phyloP scores from a whole-genome alignment of 2,888 invertebrate genomes.

The Deilephila porcellus region DNA sequence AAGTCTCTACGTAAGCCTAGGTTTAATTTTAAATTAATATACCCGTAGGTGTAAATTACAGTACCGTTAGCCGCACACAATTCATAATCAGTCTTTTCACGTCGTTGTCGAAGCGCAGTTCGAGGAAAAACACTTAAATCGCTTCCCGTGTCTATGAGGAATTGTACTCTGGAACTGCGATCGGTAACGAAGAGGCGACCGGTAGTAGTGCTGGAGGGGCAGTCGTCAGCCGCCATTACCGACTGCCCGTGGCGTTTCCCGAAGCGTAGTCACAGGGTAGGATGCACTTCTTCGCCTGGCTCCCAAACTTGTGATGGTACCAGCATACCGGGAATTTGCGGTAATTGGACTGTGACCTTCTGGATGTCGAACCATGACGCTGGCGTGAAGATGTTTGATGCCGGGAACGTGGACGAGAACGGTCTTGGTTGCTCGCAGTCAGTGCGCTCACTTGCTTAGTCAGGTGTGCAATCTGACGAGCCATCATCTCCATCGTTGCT shows the following conservation, averaged over 20 bases:
- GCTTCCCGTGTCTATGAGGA: slow-evolving; percentile 24
- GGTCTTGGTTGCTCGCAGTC: not conserved
- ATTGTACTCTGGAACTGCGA: slow-evolving; percentile 9
- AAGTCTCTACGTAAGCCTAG: slow-evolving; percentile 29
- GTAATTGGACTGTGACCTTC: not conserved
- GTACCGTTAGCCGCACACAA: slow-evolving; percentile 28
- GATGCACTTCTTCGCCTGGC: slow-evolving; percentile 21
- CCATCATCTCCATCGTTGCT: slow-evolving; percentile 8
- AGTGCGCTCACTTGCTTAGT: not conserved
- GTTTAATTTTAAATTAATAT: slow-evolving; percentile 24
- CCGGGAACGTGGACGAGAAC: not conserved
- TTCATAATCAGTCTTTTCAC: not conserved
- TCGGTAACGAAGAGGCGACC: slow-evolving; percentile 33
- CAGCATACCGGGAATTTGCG: slow-evolving; percentile 23
- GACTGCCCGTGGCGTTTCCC: slow-evolving; percentile 33
- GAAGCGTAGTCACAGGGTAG: slow-evolving; percentile 30
- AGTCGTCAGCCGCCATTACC: slow-evolving; percentile 31
- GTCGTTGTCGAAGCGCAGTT: slow-evolving; percentile 12
- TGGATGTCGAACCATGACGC: not conserved
- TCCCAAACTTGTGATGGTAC: slow-evolving; percentile 31
- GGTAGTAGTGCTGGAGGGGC: not conserved
- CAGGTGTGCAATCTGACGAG: not conserved
- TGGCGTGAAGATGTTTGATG: not conserved
- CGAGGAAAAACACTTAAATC: slow-evolving; percentile 32
- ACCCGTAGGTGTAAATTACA: slow-evolving; percentile 27